Evolutionary conservation across 2,113 vertebrate genomes (phyloP).

Genomic region (Ranitomeya imitator): DNA sequence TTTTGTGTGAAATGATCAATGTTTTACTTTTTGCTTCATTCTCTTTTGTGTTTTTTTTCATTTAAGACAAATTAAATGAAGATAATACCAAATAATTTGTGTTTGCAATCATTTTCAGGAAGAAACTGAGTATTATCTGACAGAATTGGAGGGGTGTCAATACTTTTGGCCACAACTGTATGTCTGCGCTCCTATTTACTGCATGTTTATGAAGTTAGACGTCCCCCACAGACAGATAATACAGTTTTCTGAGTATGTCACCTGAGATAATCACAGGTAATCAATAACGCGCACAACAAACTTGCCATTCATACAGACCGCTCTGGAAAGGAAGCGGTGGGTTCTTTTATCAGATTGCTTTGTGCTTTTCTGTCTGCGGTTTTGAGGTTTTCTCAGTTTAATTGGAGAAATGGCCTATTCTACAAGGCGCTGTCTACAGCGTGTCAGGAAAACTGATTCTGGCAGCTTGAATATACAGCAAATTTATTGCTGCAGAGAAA

Average conservation of each 20-base stretch:
- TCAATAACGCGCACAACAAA: conserved; percentile 9
- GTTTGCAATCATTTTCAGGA: too few relatives aligned
- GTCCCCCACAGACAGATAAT: conserved; percentile 7
- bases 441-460: conserved; percentile 34
- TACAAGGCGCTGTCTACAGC: conserved; percentile 13
- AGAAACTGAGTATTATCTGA: too few relatives aligned
- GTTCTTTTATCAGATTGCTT: conserved; percentile 25
- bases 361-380: conserved; percentile 40
- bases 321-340: conserved; percentile 1
- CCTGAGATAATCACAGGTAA: conserved; percentile 42
- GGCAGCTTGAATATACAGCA: neutral
- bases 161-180: too few relatives aligned
- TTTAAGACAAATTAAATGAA: too few relatives aligned
- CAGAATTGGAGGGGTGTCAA: too few relatives aligned
- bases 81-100: too few relatives aligned
- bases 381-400: conserved; percentile 40
- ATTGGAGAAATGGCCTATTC: conserved; percentile 52
- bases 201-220: conserved; percentile 25
- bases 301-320: conserved; percentile 8
- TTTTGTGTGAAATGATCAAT: too few relatives aligned
- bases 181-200: neutral
- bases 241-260: conserved; percentile 33
- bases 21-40: too few relatives aligned
- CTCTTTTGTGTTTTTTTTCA: too few relatives aligned
- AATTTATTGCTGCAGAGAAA: conserved; percentile 29